Percentiles rank a stretch among this genome's conserved stretches.
phyloP scores from a whole-genome alignment of 2,113 vertebrate genomes.

The Eublepharis macularius region DNA sequence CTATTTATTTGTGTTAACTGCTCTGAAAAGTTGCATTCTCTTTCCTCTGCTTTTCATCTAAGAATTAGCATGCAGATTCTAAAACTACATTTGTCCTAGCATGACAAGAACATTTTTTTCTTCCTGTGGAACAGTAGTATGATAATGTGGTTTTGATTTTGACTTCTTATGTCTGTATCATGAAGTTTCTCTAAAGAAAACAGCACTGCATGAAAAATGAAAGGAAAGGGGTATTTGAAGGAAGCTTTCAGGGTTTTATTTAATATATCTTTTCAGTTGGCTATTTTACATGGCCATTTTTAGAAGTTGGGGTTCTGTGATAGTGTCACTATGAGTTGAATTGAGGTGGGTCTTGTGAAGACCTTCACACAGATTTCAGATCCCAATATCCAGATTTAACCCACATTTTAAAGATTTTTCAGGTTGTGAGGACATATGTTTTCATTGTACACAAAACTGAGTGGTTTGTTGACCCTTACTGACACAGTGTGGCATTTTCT shows the following conservation, averaged over 20 bases:
- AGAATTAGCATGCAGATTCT: not conserved
- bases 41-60: not conserved
- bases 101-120: not conserved
- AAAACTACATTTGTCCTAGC: not conserved
- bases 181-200: not conserved
- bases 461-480: not conserved
- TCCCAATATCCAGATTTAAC: not conserved
- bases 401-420: not conserved
- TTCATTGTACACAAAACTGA: not conserved
- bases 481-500: not conserved
- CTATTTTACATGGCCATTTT: not conserved
- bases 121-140: not conserved
- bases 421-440: not conserved
- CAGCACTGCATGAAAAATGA: not conserved
- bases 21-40: not conserved
- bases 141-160: not conserved
- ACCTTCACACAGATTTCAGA: not conserved
- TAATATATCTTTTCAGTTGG: not conserved
- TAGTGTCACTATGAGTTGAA: not conserved
- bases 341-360: not conserved
- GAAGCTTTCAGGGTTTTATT: not conserved
- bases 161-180: too few species aligned
- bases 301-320: not conserved
- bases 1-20: not conserved
- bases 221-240: not conserved